These are phyloP conservation scores for Stenotaenia linearis DNA, from an alignment of 2,888 invertebrate species.

Conservation along the genomic window DNA sequence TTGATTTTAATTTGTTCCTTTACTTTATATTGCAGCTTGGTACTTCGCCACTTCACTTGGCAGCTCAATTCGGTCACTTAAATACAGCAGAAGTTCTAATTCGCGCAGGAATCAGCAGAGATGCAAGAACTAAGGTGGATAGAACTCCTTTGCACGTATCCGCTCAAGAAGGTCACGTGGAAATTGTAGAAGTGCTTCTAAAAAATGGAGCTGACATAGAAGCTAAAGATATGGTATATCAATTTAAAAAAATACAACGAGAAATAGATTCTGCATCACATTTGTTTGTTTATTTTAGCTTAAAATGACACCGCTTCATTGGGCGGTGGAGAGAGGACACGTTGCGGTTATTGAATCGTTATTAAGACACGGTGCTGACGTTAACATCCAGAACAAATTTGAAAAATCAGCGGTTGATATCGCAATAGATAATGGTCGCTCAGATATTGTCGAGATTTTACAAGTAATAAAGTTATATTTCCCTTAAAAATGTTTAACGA, in stretches of 20 bases:
- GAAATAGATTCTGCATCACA: background rate
- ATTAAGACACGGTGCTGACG: conserved; percentile 67
- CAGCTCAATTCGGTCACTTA: conserved; percentile 71
- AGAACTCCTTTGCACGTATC: conserved; percentile 87
- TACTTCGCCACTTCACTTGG: conserved; percentile 81
- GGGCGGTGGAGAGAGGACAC: conserved; percentile 83
- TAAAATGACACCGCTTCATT: conserved; percentile 87
- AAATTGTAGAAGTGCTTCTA: conserved; percentile 64
- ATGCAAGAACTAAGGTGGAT: conserved; percentile 86
- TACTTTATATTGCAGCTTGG: conserved; percentile 71
- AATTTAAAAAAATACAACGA: background rate
- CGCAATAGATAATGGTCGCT: conserved; percentile 59
- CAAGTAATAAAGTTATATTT: conserved; percentile 38
- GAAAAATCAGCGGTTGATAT: conserved; percentile 63
- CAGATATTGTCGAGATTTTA: conserved; percentile 47
- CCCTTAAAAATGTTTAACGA: background rate
- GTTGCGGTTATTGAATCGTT: conserved; percentile 62
- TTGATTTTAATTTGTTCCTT: too few species aligned
- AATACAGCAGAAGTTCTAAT: conserved; percentile 75
- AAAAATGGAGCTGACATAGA: conserved; percentile 66
- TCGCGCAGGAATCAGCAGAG: conserved; percentile 77
- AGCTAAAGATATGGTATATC: conserved; percentile 65
- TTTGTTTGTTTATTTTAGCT: conserved; percentile 54
- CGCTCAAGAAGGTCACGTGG: conserved; percentile 72
- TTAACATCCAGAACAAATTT: conserved; percentile 63